Evolutionary conservation across 2,113 vertebrate genomes (phyloP), one percentile per base, ranked within the genome.

Genomic region (Nothocercus nigrocapillus): DNA sequence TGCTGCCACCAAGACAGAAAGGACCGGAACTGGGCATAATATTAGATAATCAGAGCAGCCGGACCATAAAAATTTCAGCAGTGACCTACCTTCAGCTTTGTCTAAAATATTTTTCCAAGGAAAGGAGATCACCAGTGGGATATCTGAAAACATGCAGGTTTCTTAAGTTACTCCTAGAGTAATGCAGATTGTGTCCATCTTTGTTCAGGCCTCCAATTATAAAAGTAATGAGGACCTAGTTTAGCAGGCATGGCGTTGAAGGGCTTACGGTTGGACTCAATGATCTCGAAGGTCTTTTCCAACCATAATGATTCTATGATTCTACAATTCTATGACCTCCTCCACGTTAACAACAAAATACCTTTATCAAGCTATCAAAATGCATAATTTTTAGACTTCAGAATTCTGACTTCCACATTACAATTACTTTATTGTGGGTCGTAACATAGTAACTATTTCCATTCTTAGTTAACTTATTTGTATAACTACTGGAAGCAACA

Each of bases 71-170:
- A 38, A 42, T n/a, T 11, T 8, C n/a, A 75, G 27, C 24, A 0
- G 0, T 4, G 28, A 38, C 45, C 5, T 6, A 28, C 11, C 16
- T 21, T 6, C 10, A 3, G 20, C 1, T 0, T 4, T 3, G 6
- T 82, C 66, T 30, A 42, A 49, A 22, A 20, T 0, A 0, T 36
- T n/a, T 30, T 11, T 7, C 30, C 0, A 0, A 22, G 18, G 36
- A 45, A 42, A 32, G 44, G 51, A 30, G 34, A 11, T 28, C 20
- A 42, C 4, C 5, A 14, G 12, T 2, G 11, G 54, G 28, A 18
- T 53, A 34, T 44, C 15, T 2, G 18, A 69, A 78, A 21, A 32
- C 19, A 7, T 7, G 4, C 13, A 2, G 5, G 12, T 30, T 20
- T 17, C 27, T 27, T 51, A 82, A 11, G 21, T 54, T 75, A 63